phyloP scores from a whole-genome alignment of 2,113 vertebrate species.

The Pogonocichla stellata region DNA sequence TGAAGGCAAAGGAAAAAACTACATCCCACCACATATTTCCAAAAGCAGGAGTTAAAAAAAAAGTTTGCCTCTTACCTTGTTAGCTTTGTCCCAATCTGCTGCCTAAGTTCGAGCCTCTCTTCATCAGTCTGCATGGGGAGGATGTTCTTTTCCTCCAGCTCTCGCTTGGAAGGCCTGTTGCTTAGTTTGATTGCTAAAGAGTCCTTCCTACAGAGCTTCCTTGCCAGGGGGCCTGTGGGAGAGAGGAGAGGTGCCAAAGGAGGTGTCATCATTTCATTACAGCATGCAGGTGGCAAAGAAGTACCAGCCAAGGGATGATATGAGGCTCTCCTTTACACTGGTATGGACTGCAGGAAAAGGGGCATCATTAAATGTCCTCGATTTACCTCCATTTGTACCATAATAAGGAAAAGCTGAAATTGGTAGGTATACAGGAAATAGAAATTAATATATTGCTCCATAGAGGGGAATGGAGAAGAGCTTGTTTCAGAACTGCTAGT shows the following conservation, averaged over 20 bases:
- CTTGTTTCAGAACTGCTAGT: not conserved
- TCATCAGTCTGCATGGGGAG: conserved; percentile 95
- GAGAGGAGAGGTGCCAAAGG: conserved; percentile 40
- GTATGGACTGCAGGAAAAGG: not conserved
- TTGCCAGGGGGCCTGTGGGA: conserved; percentile 86
- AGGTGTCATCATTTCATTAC: conserved; percentile 6
- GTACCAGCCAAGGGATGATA: not conserved
- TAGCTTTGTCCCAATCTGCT: conserved; percentile 97
- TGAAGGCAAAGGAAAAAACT: not conserved
- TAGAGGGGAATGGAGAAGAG: not conserved
- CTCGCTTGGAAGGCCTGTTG: conserved; percentile 94
- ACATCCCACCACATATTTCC: not conserved
- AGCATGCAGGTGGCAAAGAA: not conserved
- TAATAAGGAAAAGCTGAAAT: not conserved
- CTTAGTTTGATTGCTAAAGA: conserved; percentile 97
- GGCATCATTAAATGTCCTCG: not conserved
- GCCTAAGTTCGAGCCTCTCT: conserved; percentile 91
- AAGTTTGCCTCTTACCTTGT: conserved; percentile 79
- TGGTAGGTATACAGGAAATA: not conserved
- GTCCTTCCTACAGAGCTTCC: conserved; percentile 96
- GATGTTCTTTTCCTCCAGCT: conserved; percentile 98
- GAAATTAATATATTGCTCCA: not conserved
- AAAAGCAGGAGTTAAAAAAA: not conserved
- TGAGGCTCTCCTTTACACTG: not conserved
- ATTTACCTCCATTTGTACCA: not conserved